Evolutionary conservation across 2,888 invertebrate genomes (phyloP).

Genomic region (Idaea biselata): DNA sequence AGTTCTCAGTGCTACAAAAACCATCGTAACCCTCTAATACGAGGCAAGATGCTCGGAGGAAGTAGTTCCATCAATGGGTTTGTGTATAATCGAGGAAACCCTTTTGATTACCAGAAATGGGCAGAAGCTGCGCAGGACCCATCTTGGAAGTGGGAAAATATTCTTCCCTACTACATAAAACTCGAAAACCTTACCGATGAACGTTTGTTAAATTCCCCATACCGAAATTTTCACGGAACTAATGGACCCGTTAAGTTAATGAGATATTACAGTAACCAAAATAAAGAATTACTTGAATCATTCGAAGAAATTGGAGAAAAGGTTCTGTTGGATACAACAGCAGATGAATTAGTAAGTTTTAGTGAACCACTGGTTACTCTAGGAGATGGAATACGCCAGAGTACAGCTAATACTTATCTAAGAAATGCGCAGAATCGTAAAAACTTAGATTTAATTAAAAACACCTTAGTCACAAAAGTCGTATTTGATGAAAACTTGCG

Average conservation of each 20-base stretch:
- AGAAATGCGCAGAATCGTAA: constrained; percentile 11
- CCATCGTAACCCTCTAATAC: not conserved
- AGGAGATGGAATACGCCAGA: constrained; percentile 50
- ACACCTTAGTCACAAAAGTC: constrained; percentile 71
- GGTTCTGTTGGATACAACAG: constrained; percentile 51
- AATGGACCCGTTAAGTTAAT: constrained; percentile 59
- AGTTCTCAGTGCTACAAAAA: not conserved
- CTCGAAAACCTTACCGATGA: constrained; percentile 56
- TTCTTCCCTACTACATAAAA: constrained; percentile 68
- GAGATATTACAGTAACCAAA: constrained; percentile 19
- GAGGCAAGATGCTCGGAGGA: constrained; percentile 81
- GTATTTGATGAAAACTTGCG: constrained; percentile 63
- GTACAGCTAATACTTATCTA: constrained; percentile 15
- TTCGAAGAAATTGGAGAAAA: constrained; percentile 62
- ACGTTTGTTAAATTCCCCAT: constrained; percentile 22
- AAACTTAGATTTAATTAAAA: constrained; percentile 57
- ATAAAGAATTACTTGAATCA: constrained; percentile 41
- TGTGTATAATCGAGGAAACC: constrained; percentile 69
- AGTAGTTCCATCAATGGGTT: constrained; percentile 74
- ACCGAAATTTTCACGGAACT: constrained; percentile 46
- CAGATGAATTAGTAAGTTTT: constrained; percentile 60
- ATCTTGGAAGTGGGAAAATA: constrained; percentile 76
- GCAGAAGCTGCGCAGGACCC: constrained; percentile 57
- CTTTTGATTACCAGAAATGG: constrained; percentile 69
- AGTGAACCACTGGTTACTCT: constrained; percentile 64